These are phyloP conservation scores for Eristalis pertinax DNA, from an alignment of 2,888 invertebrate genomes.

Conservation along the genomic window DNA sequence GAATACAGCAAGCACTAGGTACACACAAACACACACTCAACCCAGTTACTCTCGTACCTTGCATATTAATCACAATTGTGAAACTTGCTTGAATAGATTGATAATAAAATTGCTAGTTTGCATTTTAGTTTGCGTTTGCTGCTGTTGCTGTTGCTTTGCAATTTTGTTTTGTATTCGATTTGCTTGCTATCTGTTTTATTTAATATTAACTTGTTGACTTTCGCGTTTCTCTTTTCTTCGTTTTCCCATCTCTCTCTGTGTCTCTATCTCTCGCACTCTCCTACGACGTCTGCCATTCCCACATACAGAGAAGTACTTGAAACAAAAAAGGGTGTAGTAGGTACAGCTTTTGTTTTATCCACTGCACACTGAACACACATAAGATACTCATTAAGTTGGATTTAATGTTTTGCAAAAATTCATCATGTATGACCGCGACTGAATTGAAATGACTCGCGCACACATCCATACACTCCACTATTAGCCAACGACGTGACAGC, in stretches of 20 bases:
- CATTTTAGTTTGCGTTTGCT: slow-evolving; percentile 55
- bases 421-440: slow-evolving; percentile 34
- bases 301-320: slow-evolving; percentile 1
- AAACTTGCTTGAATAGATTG: slow-evolving; percentile 72
- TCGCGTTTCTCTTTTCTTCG: slow-evolving; percentile 16
- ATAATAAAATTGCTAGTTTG: slow-evolving; percentile 72
- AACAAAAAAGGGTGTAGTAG: slow-evolving; percentile 41
- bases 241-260: neutral
- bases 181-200: slow-evolving; percentile 40
- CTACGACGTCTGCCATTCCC: slow-evolving; percentile 23
- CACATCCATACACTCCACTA: neutral
- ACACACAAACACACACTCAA: slow-evolving; percentile 27
- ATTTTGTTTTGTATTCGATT: slow-evolving; percentile 65
- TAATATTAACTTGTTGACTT: slow-evolving; percentile 59
- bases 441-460: slow-evolving; percentile 13
- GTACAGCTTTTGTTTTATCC: slow-evolving; percentile 16
- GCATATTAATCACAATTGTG: slow-evolving; percentile 72
- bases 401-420: slow-evolving; percentile 51
- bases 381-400: slow-evolving; percentile 45
- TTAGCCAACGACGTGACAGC: neutral
- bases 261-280: neutral
- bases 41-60: slow-evolving; percentile 47
- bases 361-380: neutral
- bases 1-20: slow-evolving; percentile 7
- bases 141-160: slow-evolving; percentile 50